These are phyloP conservation scores for Haemorhous mexicanus DNA, from an alignment of 2,113 vertebrate genomes.

Conservation along the genomic window DNA sequence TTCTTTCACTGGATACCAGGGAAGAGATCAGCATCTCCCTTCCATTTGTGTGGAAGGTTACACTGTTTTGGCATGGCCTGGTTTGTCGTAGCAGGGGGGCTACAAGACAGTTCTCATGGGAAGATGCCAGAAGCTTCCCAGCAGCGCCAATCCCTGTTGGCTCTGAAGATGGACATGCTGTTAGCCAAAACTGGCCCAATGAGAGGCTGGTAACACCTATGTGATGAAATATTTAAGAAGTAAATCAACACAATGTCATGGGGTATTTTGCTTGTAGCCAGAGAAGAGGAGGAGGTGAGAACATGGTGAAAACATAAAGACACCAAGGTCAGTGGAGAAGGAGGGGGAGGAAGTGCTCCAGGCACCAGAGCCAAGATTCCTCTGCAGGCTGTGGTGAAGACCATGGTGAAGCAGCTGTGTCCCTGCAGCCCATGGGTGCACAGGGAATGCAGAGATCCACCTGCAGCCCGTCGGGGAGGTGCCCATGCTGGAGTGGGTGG, in stretches of 20 bases:
- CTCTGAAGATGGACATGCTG: background rate
- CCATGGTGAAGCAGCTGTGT: background rate
- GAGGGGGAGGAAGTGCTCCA: background rate
- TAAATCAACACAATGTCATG: background rate
- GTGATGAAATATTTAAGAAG: background rate
- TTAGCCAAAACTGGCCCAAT: rapidly evolving
- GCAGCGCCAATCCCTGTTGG: no score
- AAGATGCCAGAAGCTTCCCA: background rate
- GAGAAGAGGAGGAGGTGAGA: background rate
- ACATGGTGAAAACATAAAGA: background rate
- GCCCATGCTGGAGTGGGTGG: background rate
- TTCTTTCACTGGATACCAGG: background rate
- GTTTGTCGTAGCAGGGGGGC: background rate
- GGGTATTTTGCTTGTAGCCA: background rate
- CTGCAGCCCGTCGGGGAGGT: no score
- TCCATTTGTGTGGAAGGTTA: background rate
- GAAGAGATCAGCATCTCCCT: background rate
- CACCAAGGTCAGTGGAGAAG: background rate
- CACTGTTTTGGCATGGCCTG: background rate
- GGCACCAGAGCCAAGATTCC: background rate
- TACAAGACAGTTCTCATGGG: background rate
- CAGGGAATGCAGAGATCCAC: background rate
- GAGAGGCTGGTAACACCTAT: no score
- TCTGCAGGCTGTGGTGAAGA: background rate
- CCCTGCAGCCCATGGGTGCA: background rate